Percentiles rank a stretch among this genome's conserved stretches.
These are phyloP conservation scores for Nyctereutes procyonoides DNA, from an alignment of 2,113 vertebrate species.

Conservation along the genomic window DNA sequence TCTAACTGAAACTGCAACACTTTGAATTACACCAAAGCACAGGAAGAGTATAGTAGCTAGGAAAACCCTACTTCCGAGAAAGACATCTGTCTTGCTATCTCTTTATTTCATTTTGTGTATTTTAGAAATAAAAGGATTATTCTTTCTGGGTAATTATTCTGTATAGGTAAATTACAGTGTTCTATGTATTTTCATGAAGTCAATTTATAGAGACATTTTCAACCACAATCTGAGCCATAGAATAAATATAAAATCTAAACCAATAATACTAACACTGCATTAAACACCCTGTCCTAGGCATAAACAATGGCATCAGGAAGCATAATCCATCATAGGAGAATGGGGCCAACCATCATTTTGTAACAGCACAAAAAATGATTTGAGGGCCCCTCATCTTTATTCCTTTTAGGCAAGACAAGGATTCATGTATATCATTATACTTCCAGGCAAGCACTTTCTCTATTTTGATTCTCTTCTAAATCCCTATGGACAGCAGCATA, in stretches of 20 bases:
- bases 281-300: background rate
- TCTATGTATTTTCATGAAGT: background rate
- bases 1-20: background rate
- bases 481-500: background rate
- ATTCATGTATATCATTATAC: background rate
- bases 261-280: background rate
- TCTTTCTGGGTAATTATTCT: background rate
- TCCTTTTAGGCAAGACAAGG: background rate
- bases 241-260: background rate
- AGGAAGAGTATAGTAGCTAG: background rate
- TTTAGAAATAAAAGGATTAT: constrained; percentile 6
- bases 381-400: background rate
- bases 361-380: background rate
- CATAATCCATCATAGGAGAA: background rate
- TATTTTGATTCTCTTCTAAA: background rate
- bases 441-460: background rate
- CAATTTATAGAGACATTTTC: constrained; percentile 1
- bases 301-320: background rate
- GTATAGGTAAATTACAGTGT: background rate
- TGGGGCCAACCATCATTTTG: background rate
- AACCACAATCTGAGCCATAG: background rate
- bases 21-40: background rate
- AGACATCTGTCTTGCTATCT: background rate
- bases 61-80: constrained; percentile 1
- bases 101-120: background rate